A percentile compares a stretch with the other conserved stretches of the same genome.
These are phyloP conservation scores for Aphelenchoides besseyi DNA, from an alignment of 1,140 invertebrate genomes.

Conservation along the genomic window DNA sequence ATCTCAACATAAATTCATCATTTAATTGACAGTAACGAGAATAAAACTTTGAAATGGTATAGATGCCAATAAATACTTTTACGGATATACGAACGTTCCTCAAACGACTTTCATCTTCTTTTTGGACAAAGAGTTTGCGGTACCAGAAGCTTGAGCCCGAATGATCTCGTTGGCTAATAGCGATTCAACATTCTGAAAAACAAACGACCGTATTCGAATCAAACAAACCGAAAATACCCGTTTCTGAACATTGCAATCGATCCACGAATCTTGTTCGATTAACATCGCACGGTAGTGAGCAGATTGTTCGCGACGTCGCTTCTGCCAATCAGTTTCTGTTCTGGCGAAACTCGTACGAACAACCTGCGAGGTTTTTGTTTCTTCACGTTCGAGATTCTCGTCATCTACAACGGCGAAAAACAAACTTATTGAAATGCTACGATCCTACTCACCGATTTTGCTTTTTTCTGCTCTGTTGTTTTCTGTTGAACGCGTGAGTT, in stretches of 20 bases:
- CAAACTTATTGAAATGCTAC: background rate
- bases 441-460: background rate
- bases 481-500: background rate
- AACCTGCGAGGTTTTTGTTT: background rate
- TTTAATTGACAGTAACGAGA: too few relatives aligned
- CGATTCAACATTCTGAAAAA: background rate
- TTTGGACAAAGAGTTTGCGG: too few relatives aligned
- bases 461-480: background rate
- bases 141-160: too few relatives aligned
- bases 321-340: slow-evolving; percentile 15
- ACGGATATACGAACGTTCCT: too few relatives aligned
- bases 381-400: background rate
- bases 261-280: slow-evolving; percentile 18
- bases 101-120: too few relatives aligned
- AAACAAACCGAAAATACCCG: background rate
- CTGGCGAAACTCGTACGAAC: background rate
- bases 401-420: background rate
- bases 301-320: slow-evolving; percentile 19
- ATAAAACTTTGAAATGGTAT: too few relatives aligned
- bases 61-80: too few relatives aligned
- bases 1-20: too few relatives aligned
- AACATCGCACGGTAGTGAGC: slow-evolving; percentile 3
- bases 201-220: background rate
- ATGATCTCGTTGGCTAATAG: too few relatives aligned
- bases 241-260: background rate